Base-by-base conservation (phyloP, 2,113 vertebrate species). In the Ctenodactylus gundi region DNA sequence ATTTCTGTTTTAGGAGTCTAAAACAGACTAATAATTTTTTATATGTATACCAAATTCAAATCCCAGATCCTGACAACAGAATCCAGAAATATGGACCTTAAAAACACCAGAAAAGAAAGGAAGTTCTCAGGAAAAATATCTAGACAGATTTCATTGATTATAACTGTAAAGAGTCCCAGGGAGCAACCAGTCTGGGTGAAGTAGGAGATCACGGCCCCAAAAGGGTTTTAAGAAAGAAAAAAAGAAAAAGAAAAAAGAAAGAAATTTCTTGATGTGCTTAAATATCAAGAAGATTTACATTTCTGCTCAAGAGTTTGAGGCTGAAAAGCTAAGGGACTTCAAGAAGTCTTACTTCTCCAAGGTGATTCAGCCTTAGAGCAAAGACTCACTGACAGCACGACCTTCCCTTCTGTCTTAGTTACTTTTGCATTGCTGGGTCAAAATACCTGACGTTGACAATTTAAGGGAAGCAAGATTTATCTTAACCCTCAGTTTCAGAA, bases 31-130 rank as follows among this genome's bases (percentile, higher is more conserved):
- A 60, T 70, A 68, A 55, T 44, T 9, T 49, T 55, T 83, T 92
- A 13, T 53, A 49, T 64, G 13, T 46, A 81, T 76, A 62, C 8
- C 90, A 89, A 91, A 96, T 78, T 78, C 3, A 82, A 88, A 87
- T 84, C 39, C 34, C 53, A 84, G 23, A 62, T 80, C 29, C 11
- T 68, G 46, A 90, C 15, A 90, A 39, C 31, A 53, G 44, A 23
- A 68, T 75, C 58, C 13, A 84, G 46, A 78, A n/a, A 68, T 6
- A 31, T 51, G 8, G 7, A 3, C 25, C 93, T 91, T 78, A 88
- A 91, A n/a, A 72, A 44, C 11, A 49, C 29, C 23, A 91, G 27
- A 25, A 75, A 78, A 29, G n/a, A 75, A 62, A 62, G 5, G 41
- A 58, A 13, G 46, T 76, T 70, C 75, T 57, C 34, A 89, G 31